Evolutionary conservation across 2,888 invertebrate genomes (phyloP).

Genomic region (Antheraea assamensis): DNA sequence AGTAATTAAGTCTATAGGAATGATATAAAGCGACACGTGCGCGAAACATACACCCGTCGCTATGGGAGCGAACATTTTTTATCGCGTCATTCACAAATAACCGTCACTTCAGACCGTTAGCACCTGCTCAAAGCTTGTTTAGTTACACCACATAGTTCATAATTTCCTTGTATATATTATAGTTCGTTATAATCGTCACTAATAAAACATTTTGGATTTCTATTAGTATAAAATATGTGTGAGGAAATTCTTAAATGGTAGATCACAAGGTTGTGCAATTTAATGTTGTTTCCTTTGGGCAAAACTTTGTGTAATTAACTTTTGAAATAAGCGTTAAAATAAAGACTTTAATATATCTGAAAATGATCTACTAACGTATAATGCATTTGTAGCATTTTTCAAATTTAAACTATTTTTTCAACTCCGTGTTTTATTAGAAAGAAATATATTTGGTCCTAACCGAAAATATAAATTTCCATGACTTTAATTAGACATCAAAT

Average conservation of each 20-base stretch:
- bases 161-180: constrained; percentile 15
- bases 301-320: too few relatives aligned
- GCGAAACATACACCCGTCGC: constrained; percentile 11
- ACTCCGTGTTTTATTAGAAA: too few relatives aligned
- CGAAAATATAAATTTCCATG: too few relatives aligned
- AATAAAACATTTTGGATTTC: neutral
- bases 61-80: constrained; percentile 46
- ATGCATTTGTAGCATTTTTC: too few relatives aligned
- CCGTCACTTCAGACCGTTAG: constrained; percentile 73
- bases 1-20: neutral
- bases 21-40: constrained; percentile 3
- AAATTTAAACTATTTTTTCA: too few relatives aligned
- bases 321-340: too few relatives aligned
- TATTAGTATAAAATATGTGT: neutral
- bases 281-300: too few relatives aligned
- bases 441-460: too few relatives aligned
- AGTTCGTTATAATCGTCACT: neutral
- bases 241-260: neutral
- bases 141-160: neutral
- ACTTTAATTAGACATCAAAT: neutral
- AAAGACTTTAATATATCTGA: too few relatives aligned
- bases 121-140: constrained; percentile 59
- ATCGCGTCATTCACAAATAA: constrained; percentile 69
- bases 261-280: too few relatives aligned
- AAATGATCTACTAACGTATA: too few relatives aligned